phyloP scores from a whole-genome alignment of 2,113 vertebrate species.

The Hippocampus abdominalis region DNA sequence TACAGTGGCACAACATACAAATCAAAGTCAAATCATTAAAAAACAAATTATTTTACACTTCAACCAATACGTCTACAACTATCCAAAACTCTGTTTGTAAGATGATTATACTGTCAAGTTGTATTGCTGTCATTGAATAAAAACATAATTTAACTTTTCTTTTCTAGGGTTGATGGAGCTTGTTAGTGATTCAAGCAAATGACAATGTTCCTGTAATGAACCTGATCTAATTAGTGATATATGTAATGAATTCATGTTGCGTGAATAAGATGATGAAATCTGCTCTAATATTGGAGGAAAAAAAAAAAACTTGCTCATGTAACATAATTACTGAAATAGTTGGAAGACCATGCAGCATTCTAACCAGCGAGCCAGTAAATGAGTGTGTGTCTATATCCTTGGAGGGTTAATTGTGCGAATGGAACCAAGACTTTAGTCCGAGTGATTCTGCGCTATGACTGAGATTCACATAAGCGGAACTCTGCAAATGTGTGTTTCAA shows the following conservation, averaged over 20 bases:
- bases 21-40: neutral
- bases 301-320: neutral
- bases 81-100: neutral
- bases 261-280: neutral
- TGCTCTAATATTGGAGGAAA: neutral
- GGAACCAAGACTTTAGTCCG: neutral
- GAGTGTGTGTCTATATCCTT: neutral
- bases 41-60: neutral
- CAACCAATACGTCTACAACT: neutral
- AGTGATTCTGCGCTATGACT: neutral
- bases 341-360: neutral
- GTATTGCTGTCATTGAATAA: neutral
- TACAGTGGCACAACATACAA: neutral
- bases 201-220: neutral
- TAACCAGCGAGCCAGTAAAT: neutral
- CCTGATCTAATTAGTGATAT: neutral
- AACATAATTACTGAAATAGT: neutral
- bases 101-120: neutral
- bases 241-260: neutral
- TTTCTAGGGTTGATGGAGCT: neutral
- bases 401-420: neutral
- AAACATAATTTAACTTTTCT: neutral
- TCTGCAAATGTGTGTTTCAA: neutral
- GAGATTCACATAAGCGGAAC: neutral
- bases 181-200: neutral